Evolutionary conservation across 2,888 invertebrate genomes (phyloP), one percentile per base, ranked within the genome.

Genomic region (Punctoribates punctum): DNA sequence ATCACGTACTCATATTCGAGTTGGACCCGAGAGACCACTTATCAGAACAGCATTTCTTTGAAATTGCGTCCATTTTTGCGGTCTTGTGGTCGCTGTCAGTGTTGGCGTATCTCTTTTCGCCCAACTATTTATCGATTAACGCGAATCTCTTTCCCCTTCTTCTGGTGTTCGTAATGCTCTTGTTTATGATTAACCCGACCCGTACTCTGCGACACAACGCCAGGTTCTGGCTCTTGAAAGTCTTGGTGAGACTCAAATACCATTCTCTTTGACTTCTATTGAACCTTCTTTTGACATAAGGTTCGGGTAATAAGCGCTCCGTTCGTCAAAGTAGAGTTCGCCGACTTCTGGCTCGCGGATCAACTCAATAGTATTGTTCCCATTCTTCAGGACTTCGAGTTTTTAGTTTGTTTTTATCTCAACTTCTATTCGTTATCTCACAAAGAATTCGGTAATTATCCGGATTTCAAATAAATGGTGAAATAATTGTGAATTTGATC

Each of bases 301-400:
- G 90, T 90, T 79, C 89, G 92, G 75, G 91, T 96, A 80, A 82
- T 95, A 70, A 89, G 91, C 48, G 94, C 97, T 0, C 97, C 97
- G 25, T 95, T 96, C 83, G 90, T 92, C 83, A 93, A 92, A 80
- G 97, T 98, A 11, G 89, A 92, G 62, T 98, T 97, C 83, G 96
- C 97, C 29, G 97, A 98, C 86, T 98, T 98, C 88, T 98, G 97
- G 97, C 89, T 98, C 84, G 97, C 96, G 6, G 97, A 98, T 87
- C 98, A 98, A 84, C 87, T 97, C 82, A 98, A 96, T 85, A 96
- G 96, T 75, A 87, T 99, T 79, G 91, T 89, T 0, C 91, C 91
- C 0, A 92, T 94, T 4, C 89, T 99, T 80, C 86, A 96, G 17
- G 99, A 99, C 85, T 90, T 97, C 83, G 96, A 98, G 82, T 99